Conservation (phyloP, 1,140 invertebrate genomes). For the Macrotrachela quadricornifera region DNA sequence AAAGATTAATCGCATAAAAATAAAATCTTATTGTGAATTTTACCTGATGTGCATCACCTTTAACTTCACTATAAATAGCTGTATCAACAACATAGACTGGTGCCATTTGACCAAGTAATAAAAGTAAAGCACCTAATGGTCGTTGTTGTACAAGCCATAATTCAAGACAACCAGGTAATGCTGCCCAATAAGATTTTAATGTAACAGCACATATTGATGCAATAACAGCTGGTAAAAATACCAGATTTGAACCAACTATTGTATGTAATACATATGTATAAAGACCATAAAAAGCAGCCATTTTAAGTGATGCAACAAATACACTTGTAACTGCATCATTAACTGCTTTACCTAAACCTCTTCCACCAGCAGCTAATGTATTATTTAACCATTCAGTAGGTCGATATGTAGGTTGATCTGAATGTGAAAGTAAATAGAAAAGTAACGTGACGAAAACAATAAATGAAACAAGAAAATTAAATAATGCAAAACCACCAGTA, state of each 20-base stretch:
- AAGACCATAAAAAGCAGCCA: slow-evolving; percentile 82
- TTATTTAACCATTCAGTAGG: not conserved
- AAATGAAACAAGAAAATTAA: slow-evolving; percentile 6
- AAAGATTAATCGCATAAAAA: too few species aligned
- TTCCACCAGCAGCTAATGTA: too few species aligned
- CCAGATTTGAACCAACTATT: slow-evolving; percentile 74
- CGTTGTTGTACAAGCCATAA: slow-evolving; percentile 69
- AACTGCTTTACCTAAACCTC: not conserved
- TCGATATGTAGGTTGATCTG: not conserved
- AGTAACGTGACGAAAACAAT: not conserved
- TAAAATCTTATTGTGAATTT: too few species aligned
- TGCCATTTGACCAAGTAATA: slow-evolving; percentile 60
- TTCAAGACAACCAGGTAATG: slow-evolving; percentile 71
- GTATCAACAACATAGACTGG: slow-evolving; percentile 62
- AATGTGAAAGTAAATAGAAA: slow-evolving; percentile 3
- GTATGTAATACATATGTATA: slow-evolving; percentile 95
- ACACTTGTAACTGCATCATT: slow-evolving; percentile 31
- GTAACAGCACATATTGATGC: slow-evolving; percentile 79
- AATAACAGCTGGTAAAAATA: slow-evolving; percentile 57
- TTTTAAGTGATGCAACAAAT: slow-evolving; percentile 81
- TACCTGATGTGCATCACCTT: slow-evolving; percentile 36
- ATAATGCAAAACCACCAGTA: not conserved
- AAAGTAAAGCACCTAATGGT: slow-evolving; percentile 44
- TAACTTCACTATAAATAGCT: slow-evolving; percentile 85
- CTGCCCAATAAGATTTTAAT: slow-evolving; percentile 68